Conservation (phyloP, 2,113 vertebrate species). For the Nyctereutes procyonoides region DNA sequence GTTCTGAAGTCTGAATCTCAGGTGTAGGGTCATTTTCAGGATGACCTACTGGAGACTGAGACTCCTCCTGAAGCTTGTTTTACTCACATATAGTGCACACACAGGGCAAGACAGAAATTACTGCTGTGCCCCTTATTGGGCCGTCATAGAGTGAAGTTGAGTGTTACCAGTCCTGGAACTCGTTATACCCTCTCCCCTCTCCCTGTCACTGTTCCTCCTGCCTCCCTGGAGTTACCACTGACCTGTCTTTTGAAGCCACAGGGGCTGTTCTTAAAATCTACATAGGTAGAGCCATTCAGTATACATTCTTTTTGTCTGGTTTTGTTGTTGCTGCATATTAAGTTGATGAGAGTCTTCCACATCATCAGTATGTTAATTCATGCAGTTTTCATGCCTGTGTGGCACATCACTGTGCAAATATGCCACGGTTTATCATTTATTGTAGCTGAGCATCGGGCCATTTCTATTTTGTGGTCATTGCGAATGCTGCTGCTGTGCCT, state of each 20-base stretch:
- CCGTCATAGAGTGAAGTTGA: neutral
- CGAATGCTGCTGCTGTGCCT: accelerated
- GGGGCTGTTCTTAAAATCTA: neutral
- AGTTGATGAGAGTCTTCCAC: neutral
- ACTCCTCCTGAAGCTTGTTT: neutral
- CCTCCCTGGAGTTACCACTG: neutral
- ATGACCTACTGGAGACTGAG: neutral
- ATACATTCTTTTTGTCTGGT: neutral
- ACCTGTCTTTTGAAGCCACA: neutral
- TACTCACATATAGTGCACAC: neutral
- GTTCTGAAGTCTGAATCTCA: neutral
- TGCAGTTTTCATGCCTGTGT: neutral
- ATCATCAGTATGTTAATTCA: neutral
- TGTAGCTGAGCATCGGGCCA: neutral
- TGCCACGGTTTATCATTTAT: accelerated
- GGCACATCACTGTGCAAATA: accelerated
- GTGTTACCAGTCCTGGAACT: accelerated
- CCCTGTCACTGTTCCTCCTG: too few relatives aligned
- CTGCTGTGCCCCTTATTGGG: neutral
- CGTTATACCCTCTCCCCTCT: accelerated
- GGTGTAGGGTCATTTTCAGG: neutral
- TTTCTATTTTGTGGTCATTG: accelerated
- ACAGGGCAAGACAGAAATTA: too few relatives aligned
- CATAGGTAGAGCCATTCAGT: accelerated
- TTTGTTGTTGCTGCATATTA: too few relatives aligned